Percentiles rank a stretch among this genome's conserved stretches.
These are phyloP conservation scores for Taxidea taxus DNA, from an alignment of 2,113 vertebrate species.

Conservation along the genomic window DNA sequence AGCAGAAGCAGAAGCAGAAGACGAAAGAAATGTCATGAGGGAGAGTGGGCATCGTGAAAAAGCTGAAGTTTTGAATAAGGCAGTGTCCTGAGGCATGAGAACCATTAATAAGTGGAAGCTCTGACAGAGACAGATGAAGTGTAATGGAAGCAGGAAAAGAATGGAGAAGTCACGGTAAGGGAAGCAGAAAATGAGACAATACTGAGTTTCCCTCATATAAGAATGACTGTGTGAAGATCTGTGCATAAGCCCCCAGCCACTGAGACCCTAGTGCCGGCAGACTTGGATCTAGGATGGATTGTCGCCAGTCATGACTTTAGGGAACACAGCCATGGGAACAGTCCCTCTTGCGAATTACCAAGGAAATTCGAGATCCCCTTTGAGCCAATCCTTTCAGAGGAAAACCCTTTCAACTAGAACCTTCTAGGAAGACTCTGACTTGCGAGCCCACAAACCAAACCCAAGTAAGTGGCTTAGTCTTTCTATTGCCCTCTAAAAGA, in stretches of 20 bases:
- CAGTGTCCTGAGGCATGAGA: background rate
- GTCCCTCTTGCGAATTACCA: background rate
- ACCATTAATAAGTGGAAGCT: background rate
- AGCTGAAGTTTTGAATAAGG: background rate
- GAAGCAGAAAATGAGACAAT: background rate
- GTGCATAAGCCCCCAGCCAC: background rate
- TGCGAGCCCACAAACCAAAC: background rate
- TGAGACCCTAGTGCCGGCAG: background rate
- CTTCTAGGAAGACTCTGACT: background rate
- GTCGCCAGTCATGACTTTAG: background rate
- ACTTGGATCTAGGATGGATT: background rate
- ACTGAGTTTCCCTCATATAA: background rate
- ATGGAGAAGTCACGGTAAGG: background rate
- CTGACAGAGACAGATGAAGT: background rate
- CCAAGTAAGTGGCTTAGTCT: background rate
- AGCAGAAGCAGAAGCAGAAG: background rate
- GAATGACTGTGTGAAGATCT: background rate
- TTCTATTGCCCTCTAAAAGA: background rate
- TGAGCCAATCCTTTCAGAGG: background rate
- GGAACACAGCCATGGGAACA: rapidly evolving
- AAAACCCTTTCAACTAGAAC: background rate
- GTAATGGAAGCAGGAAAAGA: background rate
- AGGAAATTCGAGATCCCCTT: background rate
- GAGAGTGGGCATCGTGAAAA: background rate
- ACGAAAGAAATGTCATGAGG: background rate